A percentile compares a stretch with the other conserved stretches of the same genome.
These are phyloP conservation scores for Hylomyscus alleni DNA, from an alignment of 2,797 vertebrate genomes.

Conservation along the genomic window DNA sequence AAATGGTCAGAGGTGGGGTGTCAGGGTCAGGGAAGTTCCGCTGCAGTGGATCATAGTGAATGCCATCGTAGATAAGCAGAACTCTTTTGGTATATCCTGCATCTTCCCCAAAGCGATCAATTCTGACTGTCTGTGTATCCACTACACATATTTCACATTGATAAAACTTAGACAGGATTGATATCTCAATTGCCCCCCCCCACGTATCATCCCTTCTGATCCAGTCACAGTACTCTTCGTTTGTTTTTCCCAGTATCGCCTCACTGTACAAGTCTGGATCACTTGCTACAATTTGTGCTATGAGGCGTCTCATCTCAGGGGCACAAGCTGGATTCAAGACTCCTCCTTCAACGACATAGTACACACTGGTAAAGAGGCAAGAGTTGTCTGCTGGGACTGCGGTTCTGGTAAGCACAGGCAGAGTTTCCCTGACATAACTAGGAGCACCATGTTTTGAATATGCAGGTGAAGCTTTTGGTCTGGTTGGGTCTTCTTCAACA, in stretches of 20 bases:
- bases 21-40: conserved; percentile 91
- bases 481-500: conserved; percentile 96
- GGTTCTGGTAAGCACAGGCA: conserved; percentile 91
- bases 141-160: conserved; percentile 99
- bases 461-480: conserved; percentile 89
- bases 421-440: conserved; percentile 83
- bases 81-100: conserved; percentile 95
- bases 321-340: conserved; percentile 94
- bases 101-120: conserved; percentile 98
- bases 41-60: conserved; percentile 98
- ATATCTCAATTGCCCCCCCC: conserved; percentile 99
- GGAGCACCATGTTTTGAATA: conserved; percentile 89
- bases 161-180: conserved; percentile 98
- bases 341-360: conserved; percentile 97
- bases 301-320: conserved; percentile 96
- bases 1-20: conserved; percentile 95
- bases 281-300: conserved; percentile 96
- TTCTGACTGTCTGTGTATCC: conserved; percentile 98
- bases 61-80: conserved; percentile 98
- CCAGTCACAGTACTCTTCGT: conserved; percentile 97
- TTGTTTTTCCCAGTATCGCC: conserved; percentile 96
- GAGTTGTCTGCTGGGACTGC: conserved; percentile 98
- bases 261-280: conserved; percentile 95
- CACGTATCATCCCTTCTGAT: conserved; percentile 96
- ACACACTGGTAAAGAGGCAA: conserved; percentile 98